Conservation (phyloP, 1,140 invertebrate species). For the Homarus americanus region DNA sequence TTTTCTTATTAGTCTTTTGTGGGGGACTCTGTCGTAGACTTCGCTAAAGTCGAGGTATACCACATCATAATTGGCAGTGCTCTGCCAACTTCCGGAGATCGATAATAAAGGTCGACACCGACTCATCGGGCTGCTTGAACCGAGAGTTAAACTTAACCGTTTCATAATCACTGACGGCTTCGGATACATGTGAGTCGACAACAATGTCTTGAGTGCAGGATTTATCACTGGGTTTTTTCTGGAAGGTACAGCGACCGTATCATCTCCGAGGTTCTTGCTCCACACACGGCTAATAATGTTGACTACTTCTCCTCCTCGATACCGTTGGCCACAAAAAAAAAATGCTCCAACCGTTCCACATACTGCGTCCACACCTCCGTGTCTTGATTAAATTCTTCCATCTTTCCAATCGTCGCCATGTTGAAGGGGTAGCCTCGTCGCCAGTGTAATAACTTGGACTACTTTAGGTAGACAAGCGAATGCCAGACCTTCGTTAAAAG, state of each 20-base stretch:
- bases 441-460: slow-evolving; percentile 18
- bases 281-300: slow-evolving; percentile 8
- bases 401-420: slow-evolving; percentile 15
- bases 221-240: neutral
- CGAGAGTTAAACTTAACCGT: neutral
- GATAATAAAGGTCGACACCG: neutral
- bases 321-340: neutral
- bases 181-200: neutral
- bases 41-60: no score
- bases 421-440: no score
- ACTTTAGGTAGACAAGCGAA: no score
- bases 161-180: slow-evolving; percentile 19
- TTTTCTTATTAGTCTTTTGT: no score
- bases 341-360: slow-evolving; percentile 7
- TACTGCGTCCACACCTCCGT: neutral
- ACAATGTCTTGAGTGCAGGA: neutral
- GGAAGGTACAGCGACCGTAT: neutral
- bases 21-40: no score
- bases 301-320: slow-evolving; percentile 9
- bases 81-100: neutral
- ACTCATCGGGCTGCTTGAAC: slow-evolving; percentile 12
- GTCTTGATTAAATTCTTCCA: slow-evolving; percentile 23
- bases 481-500: no score
- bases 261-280: slow-evolving; percentile 17
- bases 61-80: no score